Evolutionary conservation across 1,140 invertebrate species (phyloP), one percentile per base, ranked within the genome.

Genomic region (Wiebesia pumilae): DNA sequence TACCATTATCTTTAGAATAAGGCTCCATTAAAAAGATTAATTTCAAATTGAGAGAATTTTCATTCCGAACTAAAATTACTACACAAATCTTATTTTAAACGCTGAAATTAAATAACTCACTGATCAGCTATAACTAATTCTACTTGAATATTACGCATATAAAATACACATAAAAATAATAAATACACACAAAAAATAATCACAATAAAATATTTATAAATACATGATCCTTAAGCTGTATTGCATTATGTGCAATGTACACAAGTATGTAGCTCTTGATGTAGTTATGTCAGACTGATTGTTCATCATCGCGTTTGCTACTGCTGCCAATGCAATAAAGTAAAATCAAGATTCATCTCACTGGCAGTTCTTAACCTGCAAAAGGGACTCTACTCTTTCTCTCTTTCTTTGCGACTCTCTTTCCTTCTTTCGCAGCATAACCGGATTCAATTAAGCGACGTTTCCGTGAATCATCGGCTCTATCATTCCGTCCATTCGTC

Each of bases 381-480:
- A 75, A 75, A 75, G 7, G 27, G 33, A 58, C 30, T 54, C 21
- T 24, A 35, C 75, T 62, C 71, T 19, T 16, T 71, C 67, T 73
- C 43, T 71, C 67, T 73, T 62, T 16, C 62, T 69, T 51, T 33
- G n/a, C 9, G 14, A 16, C 54, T 65, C 27, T 43, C 38, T 58
- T 14, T 19, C 38, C 47, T 79, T 79, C 77, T 58, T 73, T 58
- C 73, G 24, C 71, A 40, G 6, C 71, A 90, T 89, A 91, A 91
- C 89, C 90, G 91, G 90, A 92, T 91, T 87, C 90, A 87, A 88
- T 89, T 87, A 35, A 81, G 79, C 78, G 84, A 88, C 87, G 84
- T 90, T 89, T 88, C 77, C 78, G 86, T 90, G 90, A 91, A 87
- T 91, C 90, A 90, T 89, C 87, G 51, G 83, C 77, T 54, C 82